Evolutionary conservation across 2,797 vertebrate species (phyloP), one percentile per base, ranked within the genome.

Genomic region (Nyctibius grandis): DNA sequence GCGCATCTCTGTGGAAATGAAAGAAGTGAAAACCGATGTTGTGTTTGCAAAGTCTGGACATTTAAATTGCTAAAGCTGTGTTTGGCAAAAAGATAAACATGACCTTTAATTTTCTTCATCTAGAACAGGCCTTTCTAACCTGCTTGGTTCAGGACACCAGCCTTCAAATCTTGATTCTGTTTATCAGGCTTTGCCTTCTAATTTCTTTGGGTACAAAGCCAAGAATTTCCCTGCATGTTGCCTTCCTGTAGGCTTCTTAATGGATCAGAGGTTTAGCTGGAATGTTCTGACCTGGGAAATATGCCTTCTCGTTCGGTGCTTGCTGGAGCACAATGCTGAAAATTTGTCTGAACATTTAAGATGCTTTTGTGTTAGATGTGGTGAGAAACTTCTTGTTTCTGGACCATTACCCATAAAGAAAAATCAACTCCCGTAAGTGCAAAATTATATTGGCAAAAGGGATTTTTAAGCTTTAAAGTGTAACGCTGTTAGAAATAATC

Each of bases 241-340:
- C 77, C 69, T 95, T 96, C 88, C 88, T 93, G 82, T 87, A 48
- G 83, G 29, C 67, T 94, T 88, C 70, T 90, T 93, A 95, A 93
- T 88, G 85, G 74, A 63, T 82, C 17, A 3, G 88, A 89, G 63
- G 15, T 77, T 92, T 93, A 93, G 51, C 68, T 90, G 80, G 36
- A 85, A 69, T 90, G 83, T 90, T 96, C 89, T 90, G 95, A 95
- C 88, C 80, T 79, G 21, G 34, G 74, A 91, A 94, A 87, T 69
- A 28, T 34, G 59, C 31, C n/a, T 90, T 56, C 63, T 88, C 2
- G 0, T 86, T 86, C 0, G 0, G 16, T 70, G n/a, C 67, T 88
- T 86, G 63, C 50, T 85, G 19, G 82, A 77, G 50, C 68, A 84
- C 48, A 63, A 11, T 34, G 20, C 59, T 56, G 83, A 74, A 65